Base-by-base conservation (phyloP, 2,888 invertebrate genomes). In the Arenicola marina region DNA sequence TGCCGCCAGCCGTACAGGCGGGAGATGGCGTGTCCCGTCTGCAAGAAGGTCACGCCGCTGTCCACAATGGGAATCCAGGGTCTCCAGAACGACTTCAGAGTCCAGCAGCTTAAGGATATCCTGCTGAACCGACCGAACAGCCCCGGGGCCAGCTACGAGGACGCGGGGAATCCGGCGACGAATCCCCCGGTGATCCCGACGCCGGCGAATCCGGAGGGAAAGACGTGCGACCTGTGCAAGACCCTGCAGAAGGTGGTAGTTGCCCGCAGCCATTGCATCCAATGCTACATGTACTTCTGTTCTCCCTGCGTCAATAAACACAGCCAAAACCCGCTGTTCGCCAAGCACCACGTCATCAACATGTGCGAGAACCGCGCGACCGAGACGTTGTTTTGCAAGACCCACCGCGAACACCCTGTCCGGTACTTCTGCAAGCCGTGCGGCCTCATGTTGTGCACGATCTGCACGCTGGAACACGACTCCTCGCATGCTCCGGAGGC, bases 41-140 rank as follows among this genome's bases (percentile, higher is more conserved):
- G 82, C 66, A 77, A 80, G 44, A 76, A 77, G 65, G 72, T 76
- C 61, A 82, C 81, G 0, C 76, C 76, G 24, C 72, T 82, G 4
- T 77, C 81, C 1, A 69, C 75, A 7, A 76, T 78, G 3, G 81
- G 82, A 1, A 74, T 81, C 4, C 69, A 76, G 32, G 75, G 77
- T 29, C 72, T 82, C 24, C 82, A 76, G 53, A 78, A 81, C 61
- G 81, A 82, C 66, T 81, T 81, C 64, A 72, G 68, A n/a, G 65
- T 71, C 24, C 66, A 68, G 33, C 71, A 71, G 59, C 68, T 71
- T 33, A 55, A 63, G 7, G 71, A 71, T 34, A 61, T 70, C 26
- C 43, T 70, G 29, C 45, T 51, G n/a, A 48, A 26, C 24, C 21
- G 44, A 24, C 33, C 34, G 4, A n/a, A 26, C 4, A 44, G 34